These are phyloP conservation scores for Lynx canadensis DNA, from an alignment of 2,113 vertebrate genomes.

Conservation along the genomic window DNA sequence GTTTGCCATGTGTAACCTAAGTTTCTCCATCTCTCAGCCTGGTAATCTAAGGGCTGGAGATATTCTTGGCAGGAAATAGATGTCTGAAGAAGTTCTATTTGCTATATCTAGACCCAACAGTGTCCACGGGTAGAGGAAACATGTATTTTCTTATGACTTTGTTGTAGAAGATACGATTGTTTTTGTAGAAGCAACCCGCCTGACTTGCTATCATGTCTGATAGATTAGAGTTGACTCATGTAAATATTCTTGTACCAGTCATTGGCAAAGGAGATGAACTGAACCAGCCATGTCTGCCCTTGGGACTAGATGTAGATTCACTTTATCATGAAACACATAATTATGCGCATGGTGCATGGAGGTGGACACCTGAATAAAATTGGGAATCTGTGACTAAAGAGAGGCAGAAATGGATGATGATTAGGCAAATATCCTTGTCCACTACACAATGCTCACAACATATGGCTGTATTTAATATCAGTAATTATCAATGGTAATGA, in stretches of 20 bases:
- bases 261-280: background rate
- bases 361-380: background rate
- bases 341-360: background rate
- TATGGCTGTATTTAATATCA: constrained; percentile 28
- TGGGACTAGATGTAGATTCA: background rate
- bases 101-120: background rate
- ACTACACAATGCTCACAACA: background rate
- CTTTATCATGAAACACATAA: background rate
- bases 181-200: background rate
- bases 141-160: background rate
- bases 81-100: background rate
- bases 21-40: background rate
- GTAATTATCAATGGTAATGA: constrained; percentile 13
- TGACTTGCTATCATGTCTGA: background rate
- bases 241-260: background rate
- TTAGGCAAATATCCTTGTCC: background rate
- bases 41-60: background rate
- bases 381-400: background rate
- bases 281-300: fast-evolving
- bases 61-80: background rate
- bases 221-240: background rate
- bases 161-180: background rate
- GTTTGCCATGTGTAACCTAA: background rate
- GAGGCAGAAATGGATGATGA: background rate
- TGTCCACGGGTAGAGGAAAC: background rate